phyloP scores from a whole-genome alignment of 1,140 invertebrate species.

The Drosophila ananassae region DNA sequence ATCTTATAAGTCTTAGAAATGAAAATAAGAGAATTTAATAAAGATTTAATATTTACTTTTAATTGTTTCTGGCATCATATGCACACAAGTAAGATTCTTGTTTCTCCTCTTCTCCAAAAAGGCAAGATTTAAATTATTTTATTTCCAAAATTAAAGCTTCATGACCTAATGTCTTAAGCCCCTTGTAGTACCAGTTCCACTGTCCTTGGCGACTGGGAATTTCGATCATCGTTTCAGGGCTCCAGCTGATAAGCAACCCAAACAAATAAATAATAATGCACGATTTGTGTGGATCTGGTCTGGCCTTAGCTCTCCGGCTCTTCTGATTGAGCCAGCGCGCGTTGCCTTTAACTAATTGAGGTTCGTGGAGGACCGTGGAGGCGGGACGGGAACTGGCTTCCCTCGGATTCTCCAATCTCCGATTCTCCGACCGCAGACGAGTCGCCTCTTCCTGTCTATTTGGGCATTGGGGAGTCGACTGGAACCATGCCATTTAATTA shows the following conservation, averaged over 20 bases:
- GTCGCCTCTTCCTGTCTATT: conserved; percentile 30
- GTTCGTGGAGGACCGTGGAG: conserved; percentile 55
- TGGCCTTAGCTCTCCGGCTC: conserved; percentile 30
- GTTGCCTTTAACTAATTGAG: conserved; percentile 76
- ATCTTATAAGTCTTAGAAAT: too few relatives aligned
- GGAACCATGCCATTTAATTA: conserved; percentile 70
- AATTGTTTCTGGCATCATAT: too few relatives aligned
- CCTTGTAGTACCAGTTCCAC: neutral
- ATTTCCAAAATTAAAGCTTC: too few relatives aligned
- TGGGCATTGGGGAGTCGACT: conserved; percentile 5
- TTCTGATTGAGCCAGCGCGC: conserved; percentile 70
- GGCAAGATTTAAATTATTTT: too few relatives aligned
- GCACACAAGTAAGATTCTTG: too few relatives aligned
- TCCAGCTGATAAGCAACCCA: conserved; percentile 74
- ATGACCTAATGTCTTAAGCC: neutral
- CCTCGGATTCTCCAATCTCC: neutral
- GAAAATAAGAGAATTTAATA: too few relatives aligned
- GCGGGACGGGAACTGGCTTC: conserved; percentile 31
- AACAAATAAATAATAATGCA: conserved; percentile 82
- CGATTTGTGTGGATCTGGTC: conserved; percentile 58
- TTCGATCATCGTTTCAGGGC: conserved; percentile 52
- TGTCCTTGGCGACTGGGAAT: conserved; percentile 27
- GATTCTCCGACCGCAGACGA: conserved; percentile 38
- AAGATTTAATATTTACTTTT: too few relatives aligned
- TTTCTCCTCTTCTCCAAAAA: too few relatives aligned